Evolutionary conservation across 1,140 invertebrate genomes (phyloP), one percentile per base, ranked within the genome.

Genomic region (Batillaria attramentaria): DNA sequence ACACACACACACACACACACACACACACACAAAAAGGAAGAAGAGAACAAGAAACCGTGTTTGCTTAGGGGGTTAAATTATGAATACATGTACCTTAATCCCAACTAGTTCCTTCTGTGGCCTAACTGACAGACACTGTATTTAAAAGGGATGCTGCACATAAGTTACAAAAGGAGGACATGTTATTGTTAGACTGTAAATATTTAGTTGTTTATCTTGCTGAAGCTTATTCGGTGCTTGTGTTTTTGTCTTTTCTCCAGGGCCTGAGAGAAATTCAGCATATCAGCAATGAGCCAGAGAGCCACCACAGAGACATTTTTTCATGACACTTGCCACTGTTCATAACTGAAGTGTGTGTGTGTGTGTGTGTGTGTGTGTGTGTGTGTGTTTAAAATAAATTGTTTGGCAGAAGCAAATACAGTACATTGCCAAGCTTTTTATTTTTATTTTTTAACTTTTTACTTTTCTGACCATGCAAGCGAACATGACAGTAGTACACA

Each of bases 241-340:
- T 28, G 33, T 16, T 16, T 50, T 28, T 62, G 24, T 70, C 20
- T 72, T 72, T 54, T 35, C 65, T 41, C 20, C 73, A 82, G 81
- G 81, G 81, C 20, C 62, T 82, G 35, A 65, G 78, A 54, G 81
- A 82, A 69, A 62, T 82, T 24, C 81, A 82, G 50, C 39, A 62
- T 4, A 77, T 82, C 43, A 69, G 66, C 24, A 24, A 35, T 39
- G 66, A 77, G 35, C n/a, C 69, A 24, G 41, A 35, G 6, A 78
- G 62, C 24, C 77, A 72, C 31, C 65, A 74, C 16, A 69, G 80
- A 50, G 80, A 81, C 50, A 43, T 81, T 3, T 81, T 78, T 42
- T 75, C 41, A n/a, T 79, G 62, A 78, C 20, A 41, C 0, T 35
- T n/a, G 4, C 3, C 24, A 42, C 13, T 3, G 35, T 62, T 62